These are phyloP conservation scores for Charina bottae DNA, from an alignment of 2,113 vertebrate genomes.

Conservation along the genomic window DNA sequence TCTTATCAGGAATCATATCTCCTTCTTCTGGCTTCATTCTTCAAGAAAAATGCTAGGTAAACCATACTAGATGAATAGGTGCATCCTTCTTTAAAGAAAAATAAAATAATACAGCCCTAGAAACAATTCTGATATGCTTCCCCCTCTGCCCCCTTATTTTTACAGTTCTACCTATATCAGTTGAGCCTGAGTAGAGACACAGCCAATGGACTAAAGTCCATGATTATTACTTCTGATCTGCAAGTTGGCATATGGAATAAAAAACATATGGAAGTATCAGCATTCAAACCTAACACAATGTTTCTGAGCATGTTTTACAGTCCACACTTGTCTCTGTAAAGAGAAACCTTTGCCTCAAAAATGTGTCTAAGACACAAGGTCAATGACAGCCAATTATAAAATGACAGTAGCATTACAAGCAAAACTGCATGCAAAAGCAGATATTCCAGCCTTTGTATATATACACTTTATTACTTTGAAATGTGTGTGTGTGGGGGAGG, in stretches of 20 bases:
- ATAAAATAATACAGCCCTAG: constrained; percentile 19
- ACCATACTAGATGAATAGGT: not conserved
- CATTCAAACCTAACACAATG: constrained; percentile 24
- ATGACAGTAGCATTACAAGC: constrained; percentile 42
- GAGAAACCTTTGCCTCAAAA: constrained; percentile 35
- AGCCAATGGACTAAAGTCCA: not conserved
- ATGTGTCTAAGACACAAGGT: constrained; percentile 8
- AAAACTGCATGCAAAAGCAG: constrained; percentile 15
- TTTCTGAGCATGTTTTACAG: constrained; percentile 17
- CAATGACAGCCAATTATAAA: constrained; percentile 46
- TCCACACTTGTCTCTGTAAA: constrained; percentile 13
- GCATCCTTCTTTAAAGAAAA: constrained; percentile 10
- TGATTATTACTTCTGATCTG: constrained; percentile 15
- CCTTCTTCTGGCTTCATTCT: constrained; percentile 46
- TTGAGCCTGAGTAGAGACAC: not conserved
- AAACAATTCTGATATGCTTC: not conserved
- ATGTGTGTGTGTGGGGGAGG: not conserved
- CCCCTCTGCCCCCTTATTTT: not conserved
- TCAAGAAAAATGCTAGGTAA: constrained; percentile 47
- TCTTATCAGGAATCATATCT: constrained; percentile 52
- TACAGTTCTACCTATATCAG: not conserved
- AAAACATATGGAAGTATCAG: constrained; percentile 16
- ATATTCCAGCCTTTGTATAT: constrained; percentile 22
- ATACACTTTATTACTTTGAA: constrained; percentile 38
- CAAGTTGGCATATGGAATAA: constrained; percentile 23